Conservation (phyloP, 2,888 invertebrate genomes). For the Cephonodes hylas region DNA sequence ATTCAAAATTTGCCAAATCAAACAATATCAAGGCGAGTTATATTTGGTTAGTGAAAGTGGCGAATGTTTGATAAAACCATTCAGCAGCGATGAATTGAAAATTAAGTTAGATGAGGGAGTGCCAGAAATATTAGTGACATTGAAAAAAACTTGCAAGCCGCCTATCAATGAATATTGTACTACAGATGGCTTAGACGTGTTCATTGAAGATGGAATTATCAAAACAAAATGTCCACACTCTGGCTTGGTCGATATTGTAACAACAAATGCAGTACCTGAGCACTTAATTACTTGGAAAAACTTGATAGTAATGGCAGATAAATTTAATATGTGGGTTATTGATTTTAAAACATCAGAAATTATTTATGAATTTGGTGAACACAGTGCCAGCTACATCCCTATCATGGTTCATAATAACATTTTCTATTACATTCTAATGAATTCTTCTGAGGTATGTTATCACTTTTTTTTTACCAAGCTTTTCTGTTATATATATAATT, state of each 20-base stretch:
- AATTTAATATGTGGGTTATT: constrained; percentile 56
- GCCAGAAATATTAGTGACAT: constrained; percentile 36
- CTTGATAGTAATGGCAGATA: constrained; percentile 41
- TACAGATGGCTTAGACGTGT: constrained; percentile 43
- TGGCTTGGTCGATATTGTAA: constrained; percentile 43
- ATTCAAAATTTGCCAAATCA: constrained; percentile 49
- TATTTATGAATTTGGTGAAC: constrained; percentile 47
- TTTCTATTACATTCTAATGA: constrained; percentile 59
- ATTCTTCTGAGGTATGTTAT: constrained; percentile 48
- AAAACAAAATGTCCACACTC: constrained; percentile 53
- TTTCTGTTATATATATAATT: not conserved
- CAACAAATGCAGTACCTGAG: constrained; percentile 32
- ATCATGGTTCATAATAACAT: constrained; percentile 44
- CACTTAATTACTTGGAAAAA: constrained; percentile 53
- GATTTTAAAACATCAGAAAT: constrained; percentile 46
- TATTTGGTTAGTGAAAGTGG: constrained; percentile 61
- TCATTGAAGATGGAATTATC: constrained; percentile 38
- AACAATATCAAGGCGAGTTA: constrained; percentile 34
- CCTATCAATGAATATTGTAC: not conserved
- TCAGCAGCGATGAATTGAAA: constrained; percentile 38
- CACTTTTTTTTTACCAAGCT: not conserved
- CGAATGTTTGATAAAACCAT: constrained; percentile 46
- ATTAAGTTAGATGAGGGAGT: constrained; percentile 37
- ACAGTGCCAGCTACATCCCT: constrained; percentile 45
- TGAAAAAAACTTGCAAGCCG: constrained; percentile 37